Evolutionary conservation across 1,140 invertebrate genomes (phyloP), one percentile per base, ranked within the genome.

Genomic region (Aphidius ervi): DNA sequence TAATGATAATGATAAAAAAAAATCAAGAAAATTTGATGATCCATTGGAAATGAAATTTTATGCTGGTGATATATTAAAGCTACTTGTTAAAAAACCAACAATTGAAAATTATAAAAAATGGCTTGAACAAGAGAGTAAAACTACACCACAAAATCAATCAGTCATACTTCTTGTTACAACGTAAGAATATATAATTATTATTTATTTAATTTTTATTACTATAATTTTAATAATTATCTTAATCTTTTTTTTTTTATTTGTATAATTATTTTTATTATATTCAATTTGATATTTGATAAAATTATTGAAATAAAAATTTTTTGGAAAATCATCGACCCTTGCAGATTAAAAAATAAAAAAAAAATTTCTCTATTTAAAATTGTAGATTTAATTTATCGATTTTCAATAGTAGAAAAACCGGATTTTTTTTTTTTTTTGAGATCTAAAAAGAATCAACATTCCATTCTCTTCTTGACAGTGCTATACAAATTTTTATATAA

Each of bases 81-180:
- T 86, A 65, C 78, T 93, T 56, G 81, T 93, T 9, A 89, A 87
- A 70, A 85, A 87, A 64, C 90, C 91, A 16, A 85, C 83, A 1
- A 80, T 76, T 62, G 87, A 90, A 58, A 93, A 93, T 71, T 93
- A 89, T 72, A 84, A 88, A 65, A 87, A 84, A 65, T 93, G 90
- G 88, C 76, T 93, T 41, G 85, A 90, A 53, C 86, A 85, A 59
- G 91, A 93, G 75, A 85, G 86, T 54, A 83, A 82, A 52, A 89
- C 87, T 1, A 82, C 85, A 31, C 76, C 87, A 31, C 87, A 90
- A 50, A 78, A 85, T 65, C 91, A 93, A 68, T 87, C 89, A 1
- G 89, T 93, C 41, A 83, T 93, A 63, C 82, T 93, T 16, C 82
- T 93, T 56, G 89, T 92, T 47, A 86, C 88, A 40, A 86, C 84